phyloP scores from a whole-genome alignment of 2,113 vertebrate species.

The Callipepla californica region DNA sequence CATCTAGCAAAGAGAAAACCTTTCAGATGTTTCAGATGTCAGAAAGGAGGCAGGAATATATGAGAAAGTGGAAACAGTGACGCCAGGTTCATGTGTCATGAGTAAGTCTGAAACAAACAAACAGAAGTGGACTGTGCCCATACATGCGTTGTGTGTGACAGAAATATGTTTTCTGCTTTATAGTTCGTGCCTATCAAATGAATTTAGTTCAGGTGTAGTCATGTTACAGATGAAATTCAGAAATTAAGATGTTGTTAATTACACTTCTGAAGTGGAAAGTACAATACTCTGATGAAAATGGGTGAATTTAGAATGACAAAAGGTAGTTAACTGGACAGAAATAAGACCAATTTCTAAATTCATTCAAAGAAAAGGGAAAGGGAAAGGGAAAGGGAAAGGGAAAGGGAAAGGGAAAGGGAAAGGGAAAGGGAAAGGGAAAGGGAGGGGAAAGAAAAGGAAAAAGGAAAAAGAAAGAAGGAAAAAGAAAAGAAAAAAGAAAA shows the following conservation, averaged over 20 bases:
- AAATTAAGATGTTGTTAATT: not conserved
- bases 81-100: not conserved
- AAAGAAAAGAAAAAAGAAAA: too few species aligned
- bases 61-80: not conserved
- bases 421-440: not conserved
- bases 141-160: accelerated
- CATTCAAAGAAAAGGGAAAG: not conserved
- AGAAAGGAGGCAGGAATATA: not conserved
- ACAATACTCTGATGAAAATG: not conserved
- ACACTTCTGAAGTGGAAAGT: not conserved
- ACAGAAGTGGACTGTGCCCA: not conserved
- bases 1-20: not conserved
- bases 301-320: not conserved
- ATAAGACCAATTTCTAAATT: not conserved
- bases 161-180: not conserved
- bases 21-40: not conserved
- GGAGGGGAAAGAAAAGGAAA: too few species aligned
- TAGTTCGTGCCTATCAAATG: not conserved
- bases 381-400: too few species aligned
- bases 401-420: too few species aligned
- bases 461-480: too few species aligned
- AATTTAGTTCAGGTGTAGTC: not conserved
- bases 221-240: not conserved
- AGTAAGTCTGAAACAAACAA: not conserved
- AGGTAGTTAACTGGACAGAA: not conserved